Conservation (phyloP, 2,113 vertebrate genomes). For the Mastomys natalensis region DNA sequence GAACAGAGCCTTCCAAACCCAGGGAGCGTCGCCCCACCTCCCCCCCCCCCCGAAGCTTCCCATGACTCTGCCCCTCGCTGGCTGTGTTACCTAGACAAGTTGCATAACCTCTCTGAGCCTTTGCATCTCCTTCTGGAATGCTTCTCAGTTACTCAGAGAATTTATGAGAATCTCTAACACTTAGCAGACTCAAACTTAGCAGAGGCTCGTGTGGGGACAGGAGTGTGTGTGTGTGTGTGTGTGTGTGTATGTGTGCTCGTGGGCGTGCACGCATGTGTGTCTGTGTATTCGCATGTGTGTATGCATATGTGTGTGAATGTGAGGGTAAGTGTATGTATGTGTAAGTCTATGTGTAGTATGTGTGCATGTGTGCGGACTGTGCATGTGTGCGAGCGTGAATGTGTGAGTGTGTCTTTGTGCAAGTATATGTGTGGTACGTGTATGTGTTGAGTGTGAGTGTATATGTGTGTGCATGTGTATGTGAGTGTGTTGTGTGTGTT, state of each 20-base stretch:
- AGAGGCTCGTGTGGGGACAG: neutral
- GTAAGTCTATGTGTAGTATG: too few species aligned
- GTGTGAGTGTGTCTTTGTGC: neutral
- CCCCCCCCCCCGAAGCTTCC: too few species aligned
- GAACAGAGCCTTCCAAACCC: neutral
- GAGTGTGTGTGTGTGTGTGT: neutral
- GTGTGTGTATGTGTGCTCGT: neutral
- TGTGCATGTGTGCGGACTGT: fast-evolving
- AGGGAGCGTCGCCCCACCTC: too few species aligned
- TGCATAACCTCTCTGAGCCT: neutral
- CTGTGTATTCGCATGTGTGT: fast-evolving
- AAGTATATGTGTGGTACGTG: neutral
- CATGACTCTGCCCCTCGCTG: neutral
- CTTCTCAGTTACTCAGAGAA: neutral
- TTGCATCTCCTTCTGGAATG: neutral
- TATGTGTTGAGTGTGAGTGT: neutral
- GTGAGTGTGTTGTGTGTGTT: neutral
- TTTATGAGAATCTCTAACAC: neutral
- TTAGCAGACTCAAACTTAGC: neutral
- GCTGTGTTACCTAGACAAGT: neutral
- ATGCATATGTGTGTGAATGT: neutral
- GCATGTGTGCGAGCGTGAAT: fast-evolving
- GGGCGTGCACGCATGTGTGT: too few species aligned
- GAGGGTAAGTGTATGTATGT: too few species aligned
- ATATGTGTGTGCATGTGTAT: neutral